Evolutionary conservation across 2,888 invertebrate genomes (phyloP), one percentile per base, ranked within the genome.

Genomic region (Drosophila macrothrix): DNA sequence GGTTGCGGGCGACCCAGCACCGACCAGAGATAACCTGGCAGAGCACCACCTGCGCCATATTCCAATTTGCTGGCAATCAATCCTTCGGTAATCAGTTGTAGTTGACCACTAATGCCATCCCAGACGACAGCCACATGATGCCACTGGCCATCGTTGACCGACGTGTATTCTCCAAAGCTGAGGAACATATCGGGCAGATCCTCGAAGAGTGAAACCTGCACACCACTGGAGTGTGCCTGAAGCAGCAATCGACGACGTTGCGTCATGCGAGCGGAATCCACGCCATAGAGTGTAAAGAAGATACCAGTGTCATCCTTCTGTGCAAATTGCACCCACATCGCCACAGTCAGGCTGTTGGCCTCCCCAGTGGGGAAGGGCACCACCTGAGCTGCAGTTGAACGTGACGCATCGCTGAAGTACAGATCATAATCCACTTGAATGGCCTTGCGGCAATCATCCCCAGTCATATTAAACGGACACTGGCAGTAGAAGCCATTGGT

Each of bases 351-450:
- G 88, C 97, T 97, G 79, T 95, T 95, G 67, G 96, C 95, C 22
- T 95, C 95, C 5, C 96, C 95, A 19, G 96, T 96, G 83, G 96
- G 96, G 94, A 99, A 98, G 63, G 99, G 99, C 90, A 99, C 97
- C 19, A 98, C 96, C 94, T 99, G 96, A 31, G 98, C 97, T 6
- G 99, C 99, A 84, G 97, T 97, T 73, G 98, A 98, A 19, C 98
- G 96, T 19, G 96, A 94, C 54, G 97, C 96, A 92, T 99, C 98
- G 90, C 98, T 97, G 94, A 99, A 98, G 95, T 97, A 98, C 14
- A 99, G 94, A 92, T 99, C 99, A 93, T 99, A 99, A 93, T 99
- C 98, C n/a, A 98, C 97, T 94, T 98, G 98, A 84, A 99, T 97
- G n/a, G 97, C 96, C 95, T 99, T 99, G 92, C 98, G 95, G 91